phyloP scores from a whole-genome alignment of 2,797 vertebrate genomes.

The Otolemur crassicaudatus region DNA sequence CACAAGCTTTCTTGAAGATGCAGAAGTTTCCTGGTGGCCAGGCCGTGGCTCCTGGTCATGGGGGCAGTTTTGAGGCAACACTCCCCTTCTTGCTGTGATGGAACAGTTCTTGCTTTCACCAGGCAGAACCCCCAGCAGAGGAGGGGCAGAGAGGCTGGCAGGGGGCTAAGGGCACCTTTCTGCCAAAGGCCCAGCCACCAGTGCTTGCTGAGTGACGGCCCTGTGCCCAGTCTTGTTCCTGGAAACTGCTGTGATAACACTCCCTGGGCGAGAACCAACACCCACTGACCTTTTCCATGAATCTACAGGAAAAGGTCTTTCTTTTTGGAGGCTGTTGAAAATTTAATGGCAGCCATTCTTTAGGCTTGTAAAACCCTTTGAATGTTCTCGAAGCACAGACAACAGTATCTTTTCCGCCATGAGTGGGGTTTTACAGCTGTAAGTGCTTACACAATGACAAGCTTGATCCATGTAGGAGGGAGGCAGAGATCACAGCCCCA shows the following conservation, averaged over 20 bases:
- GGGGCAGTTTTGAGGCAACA: not conserved
- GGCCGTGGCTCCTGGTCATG: too few relatives aligned
- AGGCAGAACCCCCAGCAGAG: not conserved
- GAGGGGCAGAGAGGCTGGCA: not conserved
- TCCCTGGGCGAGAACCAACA: not conserved
- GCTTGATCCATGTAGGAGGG: not conserved
- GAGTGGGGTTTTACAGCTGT: not conserved
- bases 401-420: not conserved
- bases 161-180: not conserved
- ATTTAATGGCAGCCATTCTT: conserved; percentile 41
- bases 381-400: not conserved
- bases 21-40: not conserved
- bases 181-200: conserved; percentile 19
- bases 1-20: not conserved
- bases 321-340: conserved; percentile 53
- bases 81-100: not conserved
- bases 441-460: not conserved
- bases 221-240: not conserved
- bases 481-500: not conserved
- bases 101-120: not conserved
- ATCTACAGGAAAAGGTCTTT: conserved; percentile 7
- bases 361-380: conserved; percentile 14
- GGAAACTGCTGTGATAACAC: conserved; percentile 52
- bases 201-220: not conserved
- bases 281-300: conserved; percentile 2